Evolutionary conservation across 2,888 invertebrate genomes (phyloP).

Genomic region (Pyralis farinalis): DNA sequence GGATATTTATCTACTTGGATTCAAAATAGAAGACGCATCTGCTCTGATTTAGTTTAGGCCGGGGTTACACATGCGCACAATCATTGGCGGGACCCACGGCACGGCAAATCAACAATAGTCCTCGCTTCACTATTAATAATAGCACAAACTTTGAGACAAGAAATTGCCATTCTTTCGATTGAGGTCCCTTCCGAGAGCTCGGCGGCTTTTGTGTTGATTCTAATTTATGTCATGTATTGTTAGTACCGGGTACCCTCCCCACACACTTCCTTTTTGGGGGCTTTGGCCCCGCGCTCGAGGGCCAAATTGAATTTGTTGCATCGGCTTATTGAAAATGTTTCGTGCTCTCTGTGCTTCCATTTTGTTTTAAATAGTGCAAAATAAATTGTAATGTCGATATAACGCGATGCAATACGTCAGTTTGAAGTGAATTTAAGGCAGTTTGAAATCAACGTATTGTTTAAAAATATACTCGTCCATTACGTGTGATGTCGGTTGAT

Average conservation of each 20-base stretch:
- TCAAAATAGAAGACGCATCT: conserved; percentile 58
- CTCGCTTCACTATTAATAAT: conserved; percentile 66
- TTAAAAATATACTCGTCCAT: conserved; percentile 32
- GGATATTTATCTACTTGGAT: conserved; percentile 46
- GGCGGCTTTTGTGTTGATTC: conserved; percentile 73
- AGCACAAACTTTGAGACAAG: conserved; percentile 69
- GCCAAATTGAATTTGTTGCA: conserved; percentile 70
- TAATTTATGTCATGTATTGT: conserved; percentile 80
- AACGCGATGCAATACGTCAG: conserved; percentile 6
- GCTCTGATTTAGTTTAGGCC: conserved; percentile 59
- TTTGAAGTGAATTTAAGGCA: conserved; percentile 25
- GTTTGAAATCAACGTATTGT: conserved; percentile 37
- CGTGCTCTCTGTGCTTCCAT: conserved; percentile 35
- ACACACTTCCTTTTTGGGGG: conserved; percentile 71
- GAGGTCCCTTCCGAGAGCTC: conserved; percentile 74
- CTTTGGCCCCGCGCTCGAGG: conserved; percentile 50
- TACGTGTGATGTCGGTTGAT: conserved; percentile 23
- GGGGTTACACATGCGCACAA: conserved; percentile 41
- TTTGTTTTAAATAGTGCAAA: conserved; percentile 19
- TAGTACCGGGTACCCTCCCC: conserved; percentile 65
- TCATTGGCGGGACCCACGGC: conserved; percentile 45
- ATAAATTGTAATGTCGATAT: conserved; percentile 1
- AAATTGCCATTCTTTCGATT: conserved; percentile 76
- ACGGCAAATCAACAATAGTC: conserved; percentile 65
- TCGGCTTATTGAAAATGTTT: conserved; percentile 59